phyloP scores from a whole-genome alignment of 2,888 invertebrate genomes.

The Dasysyrphus tricinctus region DNA sequence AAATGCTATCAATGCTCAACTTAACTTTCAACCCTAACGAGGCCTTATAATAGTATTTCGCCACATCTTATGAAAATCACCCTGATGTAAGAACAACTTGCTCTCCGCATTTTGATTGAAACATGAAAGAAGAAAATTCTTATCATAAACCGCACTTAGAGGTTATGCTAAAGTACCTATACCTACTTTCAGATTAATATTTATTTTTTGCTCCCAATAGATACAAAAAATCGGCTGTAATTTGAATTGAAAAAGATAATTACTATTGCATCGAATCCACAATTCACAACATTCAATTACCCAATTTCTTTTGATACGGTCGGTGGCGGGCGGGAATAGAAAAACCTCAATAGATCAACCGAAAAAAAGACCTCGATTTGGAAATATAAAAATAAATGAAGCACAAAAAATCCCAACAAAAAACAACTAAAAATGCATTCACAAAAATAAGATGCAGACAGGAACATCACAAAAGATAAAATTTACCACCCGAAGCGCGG shows the following conservation, averaged over 20 bases:
- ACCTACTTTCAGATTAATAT: no score
- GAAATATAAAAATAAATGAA: constrained; percentile 24
- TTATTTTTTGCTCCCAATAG: no score
- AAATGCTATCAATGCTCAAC: no score
- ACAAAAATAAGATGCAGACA: constrained; percentile 14
- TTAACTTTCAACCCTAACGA: no score
- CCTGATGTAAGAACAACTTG: no score
- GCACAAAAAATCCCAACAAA: constrained; percentile 13
- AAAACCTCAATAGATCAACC: constrained; percentile 21
- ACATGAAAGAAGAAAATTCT: no score
- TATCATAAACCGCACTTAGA: no score
- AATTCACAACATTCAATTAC: neutral
- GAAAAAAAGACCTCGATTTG: constrained; percentile 9
- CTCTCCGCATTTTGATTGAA: no score
- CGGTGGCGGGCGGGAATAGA: neutral
- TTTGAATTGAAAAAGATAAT: neutral
- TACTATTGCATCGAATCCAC: neutral
- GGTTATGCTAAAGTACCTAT: no score
- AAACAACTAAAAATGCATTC: constrained; percentile 16
- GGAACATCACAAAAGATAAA: constrained; percentile 5
- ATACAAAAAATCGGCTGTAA: no score
- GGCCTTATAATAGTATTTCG: no score
- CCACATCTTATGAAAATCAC: no score
- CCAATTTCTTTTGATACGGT: neutral
- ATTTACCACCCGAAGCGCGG: neutral